These are phyloP conservation scores for Halcyon chelicuti DNA, from an alignment of 2,797 vertebrate species.

Conservation along the genomic window DNA sequence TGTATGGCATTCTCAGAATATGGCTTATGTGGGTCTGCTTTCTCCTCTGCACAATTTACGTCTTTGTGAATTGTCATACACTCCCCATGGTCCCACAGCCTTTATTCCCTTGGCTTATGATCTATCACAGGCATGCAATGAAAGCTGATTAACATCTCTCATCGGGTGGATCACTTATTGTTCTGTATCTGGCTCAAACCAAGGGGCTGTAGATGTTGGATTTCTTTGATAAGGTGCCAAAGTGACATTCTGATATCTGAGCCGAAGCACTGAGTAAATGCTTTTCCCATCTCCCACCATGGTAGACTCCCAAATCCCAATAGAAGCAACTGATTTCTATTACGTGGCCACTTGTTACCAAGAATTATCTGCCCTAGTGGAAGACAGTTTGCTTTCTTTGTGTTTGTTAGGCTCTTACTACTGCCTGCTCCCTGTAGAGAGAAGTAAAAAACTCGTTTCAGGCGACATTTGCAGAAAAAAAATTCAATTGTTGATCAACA, in stretches of 20 bases:
- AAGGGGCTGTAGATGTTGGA: neutral
- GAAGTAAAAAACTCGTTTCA: slow-evolving; percentile 46
- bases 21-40: neutral
- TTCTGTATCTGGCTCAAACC: neutral
- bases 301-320: neutral
- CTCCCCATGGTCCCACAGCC: neutral
- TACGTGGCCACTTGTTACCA: fast-evolving
- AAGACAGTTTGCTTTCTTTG: neutral
- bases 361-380: neutral
- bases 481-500: slow-evolving; percentile 62
- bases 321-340: neutral
- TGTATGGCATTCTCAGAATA: fast-evolving
- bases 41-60: neutral
- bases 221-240: slow-evolving; percentile 22
- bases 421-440: neutral
- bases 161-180: neutral
- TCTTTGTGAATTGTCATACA: neutral
- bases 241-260: neutral
- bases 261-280: neutral
- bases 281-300: neutral
- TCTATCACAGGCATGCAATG: neutral
- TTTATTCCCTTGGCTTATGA: neutral
- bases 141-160: neutral
- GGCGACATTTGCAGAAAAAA: slow-evolving; percentile 40
- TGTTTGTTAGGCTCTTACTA: neutral